These are phyloP conservation scores for Pegea sp. DNA, from an alignment of 23 tunicate genomes.

Conservation along the genomic window DNA sequence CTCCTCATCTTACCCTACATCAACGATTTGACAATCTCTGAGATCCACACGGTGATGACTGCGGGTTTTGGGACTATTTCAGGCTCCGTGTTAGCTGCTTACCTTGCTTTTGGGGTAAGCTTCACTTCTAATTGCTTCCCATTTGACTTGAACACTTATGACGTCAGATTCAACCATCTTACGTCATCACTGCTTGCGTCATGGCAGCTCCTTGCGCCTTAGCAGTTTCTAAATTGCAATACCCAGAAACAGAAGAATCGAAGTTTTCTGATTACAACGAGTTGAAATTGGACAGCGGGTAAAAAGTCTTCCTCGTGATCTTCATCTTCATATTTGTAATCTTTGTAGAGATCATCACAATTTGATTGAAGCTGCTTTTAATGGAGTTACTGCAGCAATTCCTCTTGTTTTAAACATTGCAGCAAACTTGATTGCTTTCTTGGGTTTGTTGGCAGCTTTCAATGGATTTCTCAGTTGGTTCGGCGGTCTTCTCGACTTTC, in stretches of 20 bases:
- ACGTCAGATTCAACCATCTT: conserved; percentile 22
- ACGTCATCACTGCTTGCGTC: conserved; percentile 45
- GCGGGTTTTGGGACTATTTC: conserved; percentile 90
- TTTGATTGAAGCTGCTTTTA: conserved; percentile 74
- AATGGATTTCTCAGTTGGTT: conserved; percentile 78
- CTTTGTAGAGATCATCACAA: conserved; percentile 79
- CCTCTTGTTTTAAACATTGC: conserved; percentile 79
- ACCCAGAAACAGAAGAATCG: conserved; percentile 54
- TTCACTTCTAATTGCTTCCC: not conserved
- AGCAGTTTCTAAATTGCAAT: conserved; percentile 27
- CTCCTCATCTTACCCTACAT: conserved; percentile 78
- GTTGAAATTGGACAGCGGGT: conserved; percentile 17
- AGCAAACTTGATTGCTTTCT: conserved; percentile 62
- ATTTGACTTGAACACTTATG: not conserved
- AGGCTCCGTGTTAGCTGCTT: conserved; percentile 76
- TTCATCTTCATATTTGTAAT: too few species aligned
- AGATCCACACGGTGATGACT: conserved; percentile 65
- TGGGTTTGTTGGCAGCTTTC: conserved; percentile 57
- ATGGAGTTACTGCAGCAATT: conserved; percentile 63
- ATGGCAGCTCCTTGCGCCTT: conserved; percentile 88
- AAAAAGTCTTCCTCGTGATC: too few species aligned
- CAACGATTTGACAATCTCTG: conserved; percentile 69
- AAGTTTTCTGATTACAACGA: conserved; percentile 13
- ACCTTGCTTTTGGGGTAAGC: conserved; percentile 71
- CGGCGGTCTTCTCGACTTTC: conserved; percentile 70